These are phyloP conservation scores for Plebejus melissa DNA, from an alignment of 2,888 invertebrate genomes.

Conservation along the genomic window DNA sequence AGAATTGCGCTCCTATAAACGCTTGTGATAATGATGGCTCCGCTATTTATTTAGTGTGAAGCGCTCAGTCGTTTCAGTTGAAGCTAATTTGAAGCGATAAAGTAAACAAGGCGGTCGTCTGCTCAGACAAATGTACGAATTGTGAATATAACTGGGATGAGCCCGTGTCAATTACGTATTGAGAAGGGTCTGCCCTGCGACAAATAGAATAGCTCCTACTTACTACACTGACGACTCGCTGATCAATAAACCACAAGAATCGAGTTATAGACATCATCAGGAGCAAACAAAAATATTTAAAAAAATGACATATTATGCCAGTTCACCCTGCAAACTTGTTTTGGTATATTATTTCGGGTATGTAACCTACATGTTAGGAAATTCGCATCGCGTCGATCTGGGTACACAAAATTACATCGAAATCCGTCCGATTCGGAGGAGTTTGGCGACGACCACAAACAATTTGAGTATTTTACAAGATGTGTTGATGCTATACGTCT, in stretches of 20 bases:
- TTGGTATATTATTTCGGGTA: no score
- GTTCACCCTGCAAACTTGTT: no score
- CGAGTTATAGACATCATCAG: neutral
- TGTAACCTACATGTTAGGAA: no score
- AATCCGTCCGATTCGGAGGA: no score
- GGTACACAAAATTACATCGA: no score
- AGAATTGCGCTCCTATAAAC: neutral
- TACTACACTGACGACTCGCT: constrained; percentile 1
- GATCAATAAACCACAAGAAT: constrained; percentile 11
- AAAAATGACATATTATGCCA: no score
- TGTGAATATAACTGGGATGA: constrained; percentile 69
- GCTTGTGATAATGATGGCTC: neutral
- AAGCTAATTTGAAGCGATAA: constrained; percentile 31
- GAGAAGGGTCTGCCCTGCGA: constrained; percentile 66
- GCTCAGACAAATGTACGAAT: constrained; percentile 55
- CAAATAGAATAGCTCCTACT: constrained; percentile 67
- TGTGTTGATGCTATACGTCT: no score
- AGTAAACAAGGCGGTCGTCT: constrained; percentile 39
- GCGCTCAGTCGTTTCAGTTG: constrained; percentile 31
- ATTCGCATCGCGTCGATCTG: no score
- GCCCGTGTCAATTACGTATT: constrained; percentile 74
- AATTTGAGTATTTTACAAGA: no score
- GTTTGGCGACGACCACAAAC: no score
- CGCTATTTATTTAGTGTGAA: constrained; percentile 23
- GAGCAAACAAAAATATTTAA: neutral